Percentiles rank a stretch among this genome's conserved stretches.
Evolutionary conservation across 2,797 vertebrate genomes (phyloP).

Genomic region (Sebastes itinus): DNA sequence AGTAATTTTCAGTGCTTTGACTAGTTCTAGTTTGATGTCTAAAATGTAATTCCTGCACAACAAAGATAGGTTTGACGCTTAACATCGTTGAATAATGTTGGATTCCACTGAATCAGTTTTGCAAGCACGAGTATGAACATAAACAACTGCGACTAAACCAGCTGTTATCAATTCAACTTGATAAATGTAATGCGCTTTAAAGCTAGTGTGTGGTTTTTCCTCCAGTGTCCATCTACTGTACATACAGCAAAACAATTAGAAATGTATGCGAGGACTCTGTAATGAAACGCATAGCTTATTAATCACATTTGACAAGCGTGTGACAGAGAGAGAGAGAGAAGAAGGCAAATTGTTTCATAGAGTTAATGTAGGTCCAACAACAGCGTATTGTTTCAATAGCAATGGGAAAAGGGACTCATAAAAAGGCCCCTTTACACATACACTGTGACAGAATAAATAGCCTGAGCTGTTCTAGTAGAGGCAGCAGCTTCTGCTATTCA

Average conservation of each 20-base stretch:
- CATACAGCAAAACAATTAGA: neutral
- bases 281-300: slow-evolving; percentile 8
- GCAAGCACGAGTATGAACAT: neutral
- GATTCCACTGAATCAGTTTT: neutral
- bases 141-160: slow-evolving; percentile 4
- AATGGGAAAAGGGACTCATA: neutral
- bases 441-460: neutral
- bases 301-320: slow-evolving; percentile 12
- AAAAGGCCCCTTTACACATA: neutral
- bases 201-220: neutral
- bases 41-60: neutral
- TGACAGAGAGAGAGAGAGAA: neutral
- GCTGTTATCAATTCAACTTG: slow-evolving; percentile 5
- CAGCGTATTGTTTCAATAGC: neutral
- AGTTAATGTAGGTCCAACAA: neutral
- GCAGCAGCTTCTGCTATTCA: neutral
- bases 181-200: neutral
- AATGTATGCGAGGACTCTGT: neutral
- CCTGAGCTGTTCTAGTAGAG: neutral
- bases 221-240: neutral
- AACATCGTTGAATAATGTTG: neutral
- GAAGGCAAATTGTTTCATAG: slow-evolving; percentile 7
- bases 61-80: neutral
- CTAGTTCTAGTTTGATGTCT: neutral
- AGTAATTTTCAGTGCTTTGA: neutral